Evolutionary conservation across 2,113 vertebrate species (phyloP).

Genomic region (Limanda limanda): DNA sequence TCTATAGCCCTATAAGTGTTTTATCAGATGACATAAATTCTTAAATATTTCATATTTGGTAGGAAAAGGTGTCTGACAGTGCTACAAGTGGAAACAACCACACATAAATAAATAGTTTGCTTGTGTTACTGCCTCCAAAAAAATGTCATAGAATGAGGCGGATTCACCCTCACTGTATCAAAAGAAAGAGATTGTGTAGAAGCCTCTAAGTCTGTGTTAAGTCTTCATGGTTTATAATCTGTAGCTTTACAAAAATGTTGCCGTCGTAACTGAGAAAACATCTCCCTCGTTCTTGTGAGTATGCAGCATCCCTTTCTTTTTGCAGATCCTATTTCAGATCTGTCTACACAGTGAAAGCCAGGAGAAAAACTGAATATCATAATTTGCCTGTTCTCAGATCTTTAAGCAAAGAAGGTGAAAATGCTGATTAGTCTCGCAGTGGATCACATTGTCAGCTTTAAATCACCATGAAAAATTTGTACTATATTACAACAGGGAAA

Average conservation of each 20-base stretch:
- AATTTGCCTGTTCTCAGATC: constrained; percentile 12
- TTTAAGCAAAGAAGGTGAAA: constrained; percentile 17
- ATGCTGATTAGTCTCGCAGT: constrained; percentile 9
- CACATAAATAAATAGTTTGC: constrained; percentile 62
- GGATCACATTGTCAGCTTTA: not conserved
- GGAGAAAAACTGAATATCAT: constrained; percentile 8
- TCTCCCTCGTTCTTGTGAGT: constrained; percentile 19
- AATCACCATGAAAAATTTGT: constrained; percentile 30
- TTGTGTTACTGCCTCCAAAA: constrained; percentile 6
- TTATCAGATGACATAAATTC: constrained; percentile 22
- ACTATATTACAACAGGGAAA: constrained; percentile 46
- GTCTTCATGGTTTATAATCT: constrained; percentile 25
- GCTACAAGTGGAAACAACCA: constrained; percentile 48
- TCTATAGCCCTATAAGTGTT: constrained; percentile 28
- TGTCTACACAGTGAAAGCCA: constrained; percentile 27
- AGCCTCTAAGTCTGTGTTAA: constrained; percentile 25
- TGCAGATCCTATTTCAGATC: constrained; percentile 8
- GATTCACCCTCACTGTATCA: not conserved
- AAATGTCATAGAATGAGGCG: constrained; percentile 6
- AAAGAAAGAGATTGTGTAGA: constrained; percentile 10
- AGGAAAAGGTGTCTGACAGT: constrained; percentile 55
- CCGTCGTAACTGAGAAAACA: constrained; percentile 21
- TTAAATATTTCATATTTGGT: constrained; percentile 61
- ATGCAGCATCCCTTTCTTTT: constrained; percentile 58
- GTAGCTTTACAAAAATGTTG: constrained; percentile 69